These are phyloP conservation scores for Pteronura brasiliensis DNA, from an alignment of 2,113 vertebrate genomes.

Conservation along the genomic window DNA sequence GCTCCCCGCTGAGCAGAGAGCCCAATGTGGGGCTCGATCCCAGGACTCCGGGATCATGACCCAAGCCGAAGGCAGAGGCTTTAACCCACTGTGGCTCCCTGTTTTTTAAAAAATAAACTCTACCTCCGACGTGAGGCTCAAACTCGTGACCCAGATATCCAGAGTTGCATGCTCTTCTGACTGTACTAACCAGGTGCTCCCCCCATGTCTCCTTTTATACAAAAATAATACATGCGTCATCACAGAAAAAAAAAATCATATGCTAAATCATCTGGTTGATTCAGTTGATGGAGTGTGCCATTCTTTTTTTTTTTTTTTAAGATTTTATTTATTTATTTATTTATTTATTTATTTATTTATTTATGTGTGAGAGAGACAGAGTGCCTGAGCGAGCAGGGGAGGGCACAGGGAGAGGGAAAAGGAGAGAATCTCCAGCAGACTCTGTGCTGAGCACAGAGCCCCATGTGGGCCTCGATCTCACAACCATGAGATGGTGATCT, in stretches of 20 bases:
- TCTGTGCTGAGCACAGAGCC: neutral
- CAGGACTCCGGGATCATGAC: too few species aligned
- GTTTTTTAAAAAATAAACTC: neutral
- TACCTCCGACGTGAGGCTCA: neutral
- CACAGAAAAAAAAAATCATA: neutral
- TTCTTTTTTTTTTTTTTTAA: neutral
- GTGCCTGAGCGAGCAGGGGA: neutral
- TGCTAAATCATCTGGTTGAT: neutral
- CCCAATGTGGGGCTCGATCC: too few species aligned
- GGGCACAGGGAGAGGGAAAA: neutral
- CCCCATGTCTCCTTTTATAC: neutral
- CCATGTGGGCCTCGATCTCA: neutral
- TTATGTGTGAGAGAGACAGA: neutral
- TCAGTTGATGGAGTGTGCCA: neutral
- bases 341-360: neutral
- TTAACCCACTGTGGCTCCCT: neutral
- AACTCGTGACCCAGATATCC: neutral
- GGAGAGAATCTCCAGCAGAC: neutral
- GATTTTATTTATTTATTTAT: neutral
- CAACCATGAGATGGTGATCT: neutral
- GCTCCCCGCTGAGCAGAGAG: too few species aligned
- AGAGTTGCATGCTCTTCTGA: neutral
- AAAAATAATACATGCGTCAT: neutral
- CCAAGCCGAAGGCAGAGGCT: too few species aligned
- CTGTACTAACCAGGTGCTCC: too few species aligned